Evolutionary conservation across 2,797 vertebrate genomes (phyloP).

Genomic region (Parambassis ranga): DNA sequence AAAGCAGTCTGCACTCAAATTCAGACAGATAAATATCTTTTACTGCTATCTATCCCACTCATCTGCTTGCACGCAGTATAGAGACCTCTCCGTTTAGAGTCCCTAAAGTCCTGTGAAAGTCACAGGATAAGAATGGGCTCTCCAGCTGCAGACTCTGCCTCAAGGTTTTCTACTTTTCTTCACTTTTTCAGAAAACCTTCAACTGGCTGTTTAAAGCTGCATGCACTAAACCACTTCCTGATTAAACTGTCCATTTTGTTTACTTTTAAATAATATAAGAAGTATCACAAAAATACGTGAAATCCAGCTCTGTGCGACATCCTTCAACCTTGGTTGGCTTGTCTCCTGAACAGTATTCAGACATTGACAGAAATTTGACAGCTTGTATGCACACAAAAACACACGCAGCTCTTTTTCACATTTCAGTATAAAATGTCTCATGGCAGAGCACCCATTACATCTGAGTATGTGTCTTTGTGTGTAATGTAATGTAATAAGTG

Average conservation of each 20-base stretch:
- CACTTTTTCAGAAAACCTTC: background rate
- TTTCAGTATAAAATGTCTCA: background rate
- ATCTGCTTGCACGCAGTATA: background rate
- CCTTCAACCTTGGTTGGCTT: background rate
- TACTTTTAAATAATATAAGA: too few species aligned
- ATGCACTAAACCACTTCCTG: background rate
- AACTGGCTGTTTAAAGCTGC: background rate
- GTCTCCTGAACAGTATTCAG: too few species aligned
- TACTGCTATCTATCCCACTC: background rate
- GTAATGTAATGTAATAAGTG: too few species aligned
- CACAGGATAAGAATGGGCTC: background rate
- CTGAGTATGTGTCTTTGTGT: background rate
- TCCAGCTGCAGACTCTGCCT: background rate
- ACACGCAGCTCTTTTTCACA: background rate
- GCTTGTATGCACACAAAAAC: too few species aligned
- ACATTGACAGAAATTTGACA: background rate
- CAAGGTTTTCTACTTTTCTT: background rate
- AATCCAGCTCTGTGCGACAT: too few species aligned
- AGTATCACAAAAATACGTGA: too few species aligned
- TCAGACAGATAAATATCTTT: background rate
- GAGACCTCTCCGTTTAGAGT: background rate
- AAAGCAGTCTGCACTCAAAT: background rate
- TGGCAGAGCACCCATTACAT: background rate
- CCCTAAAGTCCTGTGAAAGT: background rate
- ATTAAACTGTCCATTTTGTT: background rate